A percentile compares a stretch with the other conserved stretches of the same genome.
These are phyloP conservation scores for Hirtodrosophila confusa DNA, from an alignment of 2,888 invertebrate genomes.

Conservation along the genomic window DNA sequence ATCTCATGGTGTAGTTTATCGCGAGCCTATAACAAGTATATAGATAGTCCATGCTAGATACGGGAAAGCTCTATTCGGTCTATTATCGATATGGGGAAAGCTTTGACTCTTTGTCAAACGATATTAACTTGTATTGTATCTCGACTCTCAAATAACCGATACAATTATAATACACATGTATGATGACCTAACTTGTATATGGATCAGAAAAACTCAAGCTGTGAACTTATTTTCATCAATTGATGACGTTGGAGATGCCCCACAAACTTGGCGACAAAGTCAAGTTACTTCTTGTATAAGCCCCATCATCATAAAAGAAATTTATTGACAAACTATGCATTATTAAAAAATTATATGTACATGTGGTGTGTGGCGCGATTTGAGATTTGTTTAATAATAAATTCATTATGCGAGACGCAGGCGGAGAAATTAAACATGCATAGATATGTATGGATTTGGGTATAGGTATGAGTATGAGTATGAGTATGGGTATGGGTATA, in stretches of 20 bases:
- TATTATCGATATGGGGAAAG: too few relatives aligned
- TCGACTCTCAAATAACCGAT: too few relatives aligned
- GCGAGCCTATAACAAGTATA: too few relatives aligned
- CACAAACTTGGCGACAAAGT: constrained; percentile 22
- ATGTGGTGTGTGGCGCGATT: constrained; percentile 65
- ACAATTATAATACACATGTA: too few relatives aligned
- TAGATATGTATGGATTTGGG: constrained; percentile 51
- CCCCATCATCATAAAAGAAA: constrained; percentile 70
- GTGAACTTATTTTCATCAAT: too few relatives aligned
- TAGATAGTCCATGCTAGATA: too few relatives aligned
- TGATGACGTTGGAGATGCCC: background rate
- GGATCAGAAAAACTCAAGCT: too few relatives aligned
- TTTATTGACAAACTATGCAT: constrained; percentile 80
- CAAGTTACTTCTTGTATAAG: background rate
- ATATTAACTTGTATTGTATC: too few relatives aligned
- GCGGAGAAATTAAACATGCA: constrained; percentile 76
- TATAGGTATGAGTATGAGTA: constrained; percentile 14
- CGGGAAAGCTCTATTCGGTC: too few relatives aligned
- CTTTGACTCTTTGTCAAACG: too few relatives aligned
- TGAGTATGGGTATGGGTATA: background rate
- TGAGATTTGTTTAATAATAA: constrained; percentile 78
- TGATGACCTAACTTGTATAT: too few relatives aligned
- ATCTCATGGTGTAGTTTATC: too few relatives aligned
- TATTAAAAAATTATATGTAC: constrained; percentile 81
- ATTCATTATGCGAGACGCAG: constrained; percentile 69